These are phyloP conservation scores for Drosophila demipolita DNA, from an alignment of 2,888 invertebrate genomes.

Conservation along the genomic window DNA sequence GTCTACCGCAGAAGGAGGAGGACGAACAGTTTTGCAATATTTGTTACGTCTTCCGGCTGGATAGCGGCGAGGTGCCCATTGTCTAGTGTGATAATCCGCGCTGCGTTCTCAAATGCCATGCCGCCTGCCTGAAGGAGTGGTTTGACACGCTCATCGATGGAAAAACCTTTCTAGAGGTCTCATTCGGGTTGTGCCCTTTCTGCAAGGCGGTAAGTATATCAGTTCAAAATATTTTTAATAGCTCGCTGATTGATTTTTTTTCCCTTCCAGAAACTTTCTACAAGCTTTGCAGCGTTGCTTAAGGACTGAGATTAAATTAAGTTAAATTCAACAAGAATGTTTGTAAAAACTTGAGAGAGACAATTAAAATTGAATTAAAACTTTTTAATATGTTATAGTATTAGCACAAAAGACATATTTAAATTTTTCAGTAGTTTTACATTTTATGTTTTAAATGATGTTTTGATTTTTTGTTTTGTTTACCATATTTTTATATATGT, in stretches of 20 bases:
- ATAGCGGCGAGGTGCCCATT: conserved; percentile 81
- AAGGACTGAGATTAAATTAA: conserved; percentile 45
- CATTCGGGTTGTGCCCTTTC: conserved; percentile 83
- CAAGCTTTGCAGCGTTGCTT: conserved; percentile 82
- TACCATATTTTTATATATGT: conserved; percentile 16
- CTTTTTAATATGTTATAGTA: neutral
- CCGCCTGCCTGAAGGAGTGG: conserved; percentile 83
- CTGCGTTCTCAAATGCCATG: conserved; percentile 83
- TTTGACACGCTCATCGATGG: conserved; percentile 82
- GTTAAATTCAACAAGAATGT: neutral
- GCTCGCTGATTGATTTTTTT: neutral
- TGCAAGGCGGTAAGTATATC: conserved; percentile 82
- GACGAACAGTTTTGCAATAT: conserved; percentile 80
- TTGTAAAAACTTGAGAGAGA: neutral
- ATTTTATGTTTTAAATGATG: neutral
- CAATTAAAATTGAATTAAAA: neutral
- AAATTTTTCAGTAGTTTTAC: neutral
- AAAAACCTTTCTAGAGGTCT: conserved; percentile 82
- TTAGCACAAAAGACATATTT: neutral
- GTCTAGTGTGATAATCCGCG: conserved; percentile 83
- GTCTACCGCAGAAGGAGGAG: conserved; percentile 28
- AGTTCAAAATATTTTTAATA: neutral
- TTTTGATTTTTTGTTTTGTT: neutral
- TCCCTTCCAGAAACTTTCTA: conserved; percentile 82
- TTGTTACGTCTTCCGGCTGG: conserved; percentile 82